Evolutionary conservation across 2,888 invertebrate genomes (phyloP), one percentile per base, ranked within the genome.

Genomic region (Brachyptera risi): DNA sequence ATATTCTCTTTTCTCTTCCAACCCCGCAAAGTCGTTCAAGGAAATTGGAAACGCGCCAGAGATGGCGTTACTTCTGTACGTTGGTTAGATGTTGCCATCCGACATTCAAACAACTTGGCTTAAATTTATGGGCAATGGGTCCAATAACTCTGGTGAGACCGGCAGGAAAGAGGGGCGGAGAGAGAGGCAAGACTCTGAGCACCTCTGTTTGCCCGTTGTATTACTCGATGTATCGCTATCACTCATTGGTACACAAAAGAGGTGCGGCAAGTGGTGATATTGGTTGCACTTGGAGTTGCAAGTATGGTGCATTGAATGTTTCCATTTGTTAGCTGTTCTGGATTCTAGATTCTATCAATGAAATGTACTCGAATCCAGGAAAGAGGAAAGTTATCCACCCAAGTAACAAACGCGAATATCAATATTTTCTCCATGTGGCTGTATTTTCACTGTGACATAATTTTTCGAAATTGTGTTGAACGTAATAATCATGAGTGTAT

Each of bases 71-170:
- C 54, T 35, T 44, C 19, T 24, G 24, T 13, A 31, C 47, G 42
- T n/a, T 40, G 21, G 56, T 17, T 44, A 24, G 57, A 49, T 61
- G 61, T 61, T 61, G n/a, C 54, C 37, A 51, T 23, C 58, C 56
- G 61, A 37, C 61, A 58, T 61, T 61, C 61, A 58, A 61, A 61
- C 61, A 61, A 61, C 61, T 61, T 58, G 58, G 31, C 61, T 58
- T 58, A 51, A 61, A 61, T 61, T 61, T 61, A 61, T 61, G 61
- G 57, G 47, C 56, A 42, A 50, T 50, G 50, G 57, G 50, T 31
- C 61, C 58, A 61, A 50, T 61, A 61, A 61, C 61, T 61, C 61
- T 51, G 23, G 19, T 37, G 40, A 47, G 60, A 42, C 1, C n/a
- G 26, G 31, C 23, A 23, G 40, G 3, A 5, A 35, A 37, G 27